These are phyloP conservation scores for Crocodylus rhombifer DNA, from an alignment of 2,797 vertebrate species.

Conservation along the genomic window DNA sequence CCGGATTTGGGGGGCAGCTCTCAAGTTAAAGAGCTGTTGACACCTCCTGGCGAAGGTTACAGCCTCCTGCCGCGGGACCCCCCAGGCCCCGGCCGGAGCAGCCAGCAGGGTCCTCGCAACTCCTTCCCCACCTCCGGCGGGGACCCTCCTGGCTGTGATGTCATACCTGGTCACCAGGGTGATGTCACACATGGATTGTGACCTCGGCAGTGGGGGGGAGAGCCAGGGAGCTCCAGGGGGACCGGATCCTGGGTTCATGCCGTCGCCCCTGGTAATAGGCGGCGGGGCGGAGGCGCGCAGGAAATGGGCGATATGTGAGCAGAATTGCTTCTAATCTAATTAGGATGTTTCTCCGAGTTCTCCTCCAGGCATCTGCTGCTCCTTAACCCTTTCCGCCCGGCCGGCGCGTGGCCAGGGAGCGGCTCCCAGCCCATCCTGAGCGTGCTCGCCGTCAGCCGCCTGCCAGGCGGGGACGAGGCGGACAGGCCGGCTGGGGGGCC, in stretches of 20 bases:
- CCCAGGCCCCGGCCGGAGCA: neutral
- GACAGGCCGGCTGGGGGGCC: neutral
- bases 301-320: constrained; percentile 74
- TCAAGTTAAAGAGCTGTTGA: neutral
- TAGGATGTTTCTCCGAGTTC: constrained; percentile 53
- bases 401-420: neutral
- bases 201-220: neutral
- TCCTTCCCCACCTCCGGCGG: neutral
- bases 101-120: constrained; percentile 33
- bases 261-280: constrained; percentile 52
- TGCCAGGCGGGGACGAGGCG: neutral
- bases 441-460: too few relatives aligned
- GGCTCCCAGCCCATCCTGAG: neutral
- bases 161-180: neutral
- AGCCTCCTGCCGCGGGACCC: constrained; percentile 72
- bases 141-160: neutral
- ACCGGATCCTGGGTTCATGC: neutral
- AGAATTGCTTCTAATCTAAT: constrained; percentile 80
- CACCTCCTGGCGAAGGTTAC: constrained; percentile 15
- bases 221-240: constrained; percentile 13
- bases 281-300: constrained; percentile 50
- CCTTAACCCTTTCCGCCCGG: constrained; percentile 69
- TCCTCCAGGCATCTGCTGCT: constrained; percentile 38
- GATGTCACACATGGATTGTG: neutral
- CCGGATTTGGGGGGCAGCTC: neutral